Evolutionary conservation across 1,140 invertebrate species (phyloP).

Genomic region (Pogonomyrmex californicus): DNA sequence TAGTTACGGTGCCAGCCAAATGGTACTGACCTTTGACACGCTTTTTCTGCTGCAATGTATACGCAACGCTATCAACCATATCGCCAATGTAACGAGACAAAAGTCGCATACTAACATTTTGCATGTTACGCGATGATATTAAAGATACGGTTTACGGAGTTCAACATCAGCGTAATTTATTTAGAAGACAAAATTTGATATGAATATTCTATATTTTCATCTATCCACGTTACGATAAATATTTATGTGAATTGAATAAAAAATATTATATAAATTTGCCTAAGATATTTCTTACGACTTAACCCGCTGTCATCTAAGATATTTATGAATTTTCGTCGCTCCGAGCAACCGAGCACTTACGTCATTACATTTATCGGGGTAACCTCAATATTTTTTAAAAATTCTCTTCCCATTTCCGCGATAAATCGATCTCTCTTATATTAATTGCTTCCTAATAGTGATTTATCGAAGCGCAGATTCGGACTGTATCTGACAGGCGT

Average conservation of each 20-base stretch:
- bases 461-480: conserved; percentile 28
- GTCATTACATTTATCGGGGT: conserved; percentile 57
- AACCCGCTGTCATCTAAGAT: not conserved
- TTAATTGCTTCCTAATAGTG: conserved; percentile 21
- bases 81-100: not conserved
- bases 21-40: conserved; percentile 52
- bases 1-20: conserved; percentile 10
- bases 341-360: conserved; percentile 42
- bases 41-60: conserved; percentile 39
- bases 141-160: not conserved
- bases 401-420: conserved; percentile 16
- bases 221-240: not conserved
- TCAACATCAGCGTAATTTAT: not conserved
- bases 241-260: not conserved
- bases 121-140: not conserved
- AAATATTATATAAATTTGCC: conserved; percentile 11
- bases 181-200: not conserved
- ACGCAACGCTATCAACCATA: conserved; percentile 34
- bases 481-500: not conserved
- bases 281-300: not conserved
- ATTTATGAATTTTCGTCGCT: conserved; percentile 60
- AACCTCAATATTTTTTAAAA: conserved; percentile 59
- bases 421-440: conserved; percentile 29
- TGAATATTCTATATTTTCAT: not conserved
- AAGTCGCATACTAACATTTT: not conserved